Percentiles rank a stretch among this genome's conserved stretches.
These are phyloP conservation scores for Pandemis corylana DNA, from an alignment of 2,888 invertebrate species.

Conservation along the genomic window DNA sequence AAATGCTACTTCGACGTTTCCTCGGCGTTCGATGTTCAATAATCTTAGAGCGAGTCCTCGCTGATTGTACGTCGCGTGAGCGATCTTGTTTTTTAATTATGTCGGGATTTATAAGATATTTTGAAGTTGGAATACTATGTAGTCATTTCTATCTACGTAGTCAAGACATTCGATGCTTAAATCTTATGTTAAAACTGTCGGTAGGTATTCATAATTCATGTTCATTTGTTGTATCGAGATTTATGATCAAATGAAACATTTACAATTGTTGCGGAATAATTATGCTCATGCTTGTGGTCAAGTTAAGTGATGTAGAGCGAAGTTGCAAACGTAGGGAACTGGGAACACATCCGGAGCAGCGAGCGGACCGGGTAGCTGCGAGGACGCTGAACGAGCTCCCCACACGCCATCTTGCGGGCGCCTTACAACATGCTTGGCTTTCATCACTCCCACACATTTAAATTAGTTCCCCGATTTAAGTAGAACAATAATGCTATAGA, in stretches of 20 bases:
- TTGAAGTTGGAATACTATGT: not conserved
- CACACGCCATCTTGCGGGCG: slow-evolving; percentile 14
- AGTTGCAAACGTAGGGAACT: slow-evolving; percentile 5
- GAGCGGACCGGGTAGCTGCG: slow-evolving; percentile 26
- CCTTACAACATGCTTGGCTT: slow-evolving; percentile 16
- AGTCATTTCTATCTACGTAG: not conserved
- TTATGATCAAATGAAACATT: not conserved
- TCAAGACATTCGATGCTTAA: not conserved
- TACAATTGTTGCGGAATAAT: not conserved
- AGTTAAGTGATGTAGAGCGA: slow-evolving; percentile 18
- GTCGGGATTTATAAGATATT: not conserved
- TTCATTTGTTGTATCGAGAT: not conserved
- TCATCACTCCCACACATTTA: slow-evolving; percentile 26
- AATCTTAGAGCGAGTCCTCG: not conserved
- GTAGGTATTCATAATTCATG: not conserved
- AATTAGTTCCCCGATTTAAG: slow-evolving; percentile 18
- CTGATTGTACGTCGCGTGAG: slow-evolving; percentile 9
- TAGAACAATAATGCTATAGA: slow-evolving; percentile 21
- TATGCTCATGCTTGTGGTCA: not conserved
- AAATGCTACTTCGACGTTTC: slow-evolving; percentile 42
- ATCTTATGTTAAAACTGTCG: not conserved
- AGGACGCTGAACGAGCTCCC: slow-evolving; percentile 1
- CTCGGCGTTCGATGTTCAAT: slow-evolving; percentile 22
- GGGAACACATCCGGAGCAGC: slow-evolving; percentile 33
- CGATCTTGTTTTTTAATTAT: slow-evolving; percentile 25